Percentiles rank a stretch among this genome's conserved stretches.
phyloP scores from a whole-genome alignment of 2,888 invertebrate genomes.

The Pasiphila rectangulata region DNA sequence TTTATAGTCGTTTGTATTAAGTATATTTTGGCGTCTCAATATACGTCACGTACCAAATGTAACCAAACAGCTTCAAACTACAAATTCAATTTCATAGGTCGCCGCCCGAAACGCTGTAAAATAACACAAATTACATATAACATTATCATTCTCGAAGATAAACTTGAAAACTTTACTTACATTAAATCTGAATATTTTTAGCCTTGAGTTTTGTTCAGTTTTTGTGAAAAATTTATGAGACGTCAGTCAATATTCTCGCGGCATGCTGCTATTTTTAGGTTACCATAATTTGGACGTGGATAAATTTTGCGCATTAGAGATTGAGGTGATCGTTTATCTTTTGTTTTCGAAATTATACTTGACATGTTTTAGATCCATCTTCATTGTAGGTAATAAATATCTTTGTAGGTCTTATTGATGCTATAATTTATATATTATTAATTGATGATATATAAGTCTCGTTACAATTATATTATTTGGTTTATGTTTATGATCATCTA shows the following conservation, averaged over 20 bases:
- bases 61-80: slow-evolving; percentile 32
- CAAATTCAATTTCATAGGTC: slow-evolving; percentile 40
- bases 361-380: too few relatives aligned
- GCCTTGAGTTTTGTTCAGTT: slow-evolving; percentile 18
- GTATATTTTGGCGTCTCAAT: slow-evolving; percentile 12
- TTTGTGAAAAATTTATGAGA: slow-evolving; percentile 16
- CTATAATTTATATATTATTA: too few relatives aligned
- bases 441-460: too few relatives aligned
- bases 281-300: slow-evolving; percentile 3
- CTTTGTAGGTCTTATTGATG: too few relatives aligned
- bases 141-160: slow-evolving; percentile 22
- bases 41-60: slow-evolving; percentile 9
- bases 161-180: slow-evolving; percentile 23
- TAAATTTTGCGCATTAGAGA: neutral
- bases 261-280: slow-evolving; percentile 9
- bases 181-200: slow-evolving; percentile 26
- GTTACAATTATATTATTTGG: too few relatives aligned
- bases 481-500: too few relatives aligned
- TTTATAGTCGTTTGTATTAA: too few relatives aligned
- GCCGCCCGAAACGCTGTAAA: slow-evolving; percentile 25
- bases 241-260: slow-evolving; percentile 19
- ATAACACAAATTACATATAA: slow-evolving; percentile 30
- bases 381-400: too few relatives aligned
- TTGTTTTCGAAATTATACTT: too few relatives aligned
- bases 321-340: neutral